These are phyloP conservation scores for Carterocephalus palaemon DNA, from an alignment of 2,888 invertebrate genomes.

Conservation along the genomic window DNA sequence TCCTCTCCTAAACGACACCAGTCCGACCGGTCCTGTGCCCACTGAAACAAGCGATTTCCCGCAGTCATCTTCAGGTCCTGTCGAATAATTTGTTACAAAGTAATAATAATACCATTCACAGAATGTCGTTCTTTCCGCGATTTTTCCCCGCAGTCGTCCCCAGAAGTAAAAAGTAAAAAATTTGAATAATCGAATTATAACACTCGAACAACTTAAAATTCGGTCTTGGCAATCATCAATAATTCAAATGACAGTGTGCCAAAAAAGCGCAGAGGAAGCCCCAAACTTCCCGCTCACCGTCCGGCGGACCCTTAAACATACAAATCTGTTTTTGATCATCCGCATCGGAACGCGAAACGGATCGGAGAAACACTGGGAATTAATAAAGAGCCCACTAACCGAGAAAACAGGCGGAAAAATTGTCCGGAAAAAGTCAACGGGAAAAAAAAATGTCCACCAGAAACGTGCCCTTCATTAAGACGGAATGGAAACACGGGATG, in stretches of 20 bases:
- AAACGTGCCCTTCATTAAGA: slow-evolving; percentile 73
- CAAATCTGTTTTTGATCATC: slow-evolving; percentile 60
- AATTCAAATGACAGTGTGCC: slow-evolving; percentile 24
- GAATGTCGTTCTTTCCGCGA: no score
- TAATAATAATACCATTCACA: no score
- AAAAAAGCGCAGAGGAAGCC: slow-evolving; percentile 21
- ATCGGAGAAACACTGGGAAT: slow-evolving; percentile 53
- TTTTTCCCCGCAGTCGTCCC: not conserved
- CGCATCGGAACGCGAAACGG: slow-evolving; percentile 41
- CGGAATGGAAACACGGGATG: slow-evolving; percentile 71
- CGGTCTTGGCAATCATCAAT: slow-evolving; percentile 26
- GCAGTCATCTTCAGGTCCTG: no score
- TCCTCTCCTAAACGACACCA: no score
- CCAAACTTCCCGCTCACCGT: slow-evolving; percentile 16
- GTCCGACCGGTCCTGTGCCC: no score
- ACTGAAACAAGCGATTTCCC: no score
- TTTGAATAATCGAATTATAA: slow-evolving; percentile 27
- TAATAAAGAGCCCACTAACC: slow-evolving; percentile 75
- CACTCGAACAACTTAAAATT: slow-evolving; percentile 25
- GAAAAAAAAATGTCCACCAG: slow-evolving; percentile 62
- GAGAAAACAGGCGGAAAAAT: slow-evolving; percentile 74
- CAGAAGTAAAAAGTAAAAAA: slow-evolving; percentile 10
- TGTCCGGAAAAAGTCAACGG: slow-evolving; percentile 48
- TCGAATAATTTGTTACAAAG: no score
- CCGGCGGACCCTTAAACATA: slow-evolving; percentile 19